Conservation (phyloP, 2,797 vertebrate species). For the Arremon brunneinucha region DNA sequence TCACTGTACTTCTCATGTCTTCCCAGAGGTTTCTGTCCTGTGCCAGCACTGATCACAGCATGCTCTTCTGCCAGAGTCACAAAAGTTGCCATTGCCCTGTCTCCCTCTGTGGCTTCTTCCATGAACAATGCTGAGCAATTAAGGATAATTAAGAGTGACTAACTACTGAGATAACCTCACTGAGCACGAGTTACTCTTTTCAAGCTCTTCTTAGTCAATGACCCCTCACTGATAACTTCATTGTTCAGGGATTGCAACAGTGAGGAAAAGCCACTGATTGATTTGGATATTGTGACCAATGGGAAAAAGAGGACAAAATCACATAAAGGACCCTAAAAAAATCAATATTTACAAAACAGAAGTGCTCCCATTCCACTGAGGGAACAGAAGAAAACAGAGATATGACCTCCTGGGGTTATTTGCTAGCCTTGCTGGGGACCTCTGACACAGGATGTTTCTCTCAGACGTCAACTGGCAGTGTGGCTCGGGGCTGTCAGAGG, state of each 20-base stretch:
- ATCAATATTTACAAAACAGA: neutral
- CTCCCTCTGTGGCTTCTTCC: neutral
- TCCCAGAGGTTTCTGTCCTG: fast-evolving
- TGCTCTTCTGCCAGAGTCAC: neutral
- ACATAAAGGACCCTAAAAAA: neutral
- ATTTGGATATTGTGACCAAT: neutral
- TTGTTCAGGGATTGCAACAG: neutral
- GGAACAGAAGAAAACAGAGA: neutral
- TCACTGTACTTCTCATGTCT: fast-evolving
- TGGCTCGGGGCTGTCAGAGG: neutral
- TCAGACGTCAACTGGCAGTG: neutral
- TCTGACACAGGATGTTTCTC: neutral
- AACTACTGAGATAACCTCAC: neutral
- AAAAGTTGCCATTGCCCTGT: neutral
- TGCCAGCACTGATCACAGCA: neutral
- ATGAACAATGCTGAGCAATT: neutral
- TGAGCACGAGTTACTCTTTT: neutral
- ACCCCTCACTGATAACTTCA: neutral
- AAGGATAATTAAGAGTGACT: neutral
- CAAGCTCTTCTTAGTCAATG: neutral
- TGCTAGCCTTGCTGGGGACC: neutral
- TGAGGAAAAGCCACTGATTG: neutral
- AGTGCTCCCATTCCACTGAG: neutral
- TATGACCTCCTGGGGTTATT: neutral
- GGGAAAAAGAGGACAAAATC: neutral